Base-by-base conservation (phyloP, 1,140 invertebrate species). In the Pseudomyrmex dendroicus region DNA sequence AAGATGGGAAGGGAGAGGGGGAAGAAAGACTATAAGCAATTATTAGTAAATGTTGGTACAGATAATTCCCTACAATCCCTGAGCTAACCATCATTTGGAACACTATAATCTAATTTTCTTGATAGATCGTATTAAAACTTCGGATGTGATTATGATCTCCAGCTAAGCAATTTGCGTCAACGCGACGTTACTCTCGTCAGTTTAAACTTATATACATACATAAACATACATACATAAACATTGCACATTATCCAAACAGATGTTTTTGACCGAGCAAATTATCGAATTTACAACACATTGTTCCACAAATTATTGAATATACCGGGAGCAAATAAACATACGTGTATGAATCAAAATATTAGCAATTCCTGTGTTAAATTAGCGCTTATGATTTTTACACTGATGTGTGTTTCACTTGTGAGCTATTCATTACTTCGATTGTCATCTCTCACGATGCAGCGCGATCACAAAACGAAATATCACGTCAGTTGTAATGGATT, bases 41-140 rank as follows among this genome's bases (percentile, higher is more conserved):
- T 72, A 80, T 72, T 80, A 62, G 61, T 48, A 22, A 57, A 68
- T 44, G 20, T n/a, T 22, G 46, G 12, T 50, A 52, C 22, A 80
- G 35, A 35, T 72, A 80, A 70, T 80, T 80, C 20, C 5, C 48
- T 72, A 25, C 20, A 70, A 25, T 80, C 35, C n/a, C 15, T 70
- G 25, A 72, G 44, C 44, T 80, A 76, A 74, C 20, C 1, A 70
- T 48, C 76, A 50, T 70, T 70, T 46, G 57, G 48, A n/a, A n/a
- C 9, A 68, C 48, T 48, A 70, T 72, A 77, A 77, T 66, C 35
- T 9, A 13, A 48, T 35, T 12, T 12, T 48, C 1, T 12, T 15
- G 64, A 59, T 50, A 78, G 12, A 50, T 80, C 48, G 35, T 72
- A 61, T 80, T 61, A 61, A 59, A 80, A 72, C 46, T 61, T 80